Evolutionary conservation across 1,140 invertebrate genomes (phyloP).

Genomic region (Drosophila lowei): DNA sequence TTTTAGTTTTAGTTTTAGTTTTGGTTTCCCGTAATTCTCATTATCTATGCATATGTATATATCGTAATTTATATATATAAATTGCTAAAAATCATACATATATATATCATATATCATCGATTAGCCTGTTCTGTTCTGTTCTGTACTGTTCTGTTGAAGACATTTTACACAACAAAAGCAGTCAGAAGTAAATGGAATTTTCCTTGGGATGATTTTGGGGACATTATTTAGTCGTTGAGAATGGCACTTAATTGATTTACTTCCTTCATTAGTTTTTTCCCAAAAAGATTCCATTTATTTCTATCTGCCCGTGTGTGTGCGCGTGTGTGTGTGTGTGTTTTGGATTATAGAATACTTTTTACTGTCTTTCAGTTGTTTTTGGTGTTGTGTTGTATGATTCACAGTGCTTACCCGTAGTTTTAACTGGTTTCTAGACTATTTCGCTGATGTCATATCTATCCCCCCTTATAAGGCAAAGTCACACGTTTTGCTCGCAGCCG

Average conservation of each 20-base stretch:
- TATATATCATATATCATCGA: conserved; percentile 29
- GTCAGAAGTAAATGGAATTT: conserved; percentile 29
- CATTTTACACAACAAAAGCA: conserved; percentile 41
- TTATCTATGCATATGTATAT: conserved; percentile 60
- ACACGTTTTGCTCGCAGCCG: conserved; percentile 52
- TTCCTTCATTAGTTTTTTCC: conserved; percentile 16
- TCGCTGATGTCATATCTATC: conserved; percentile 38
- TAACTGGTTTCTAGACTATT: conserved; percentile 62
- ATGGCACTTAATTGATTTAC: conserved; percentile 71
- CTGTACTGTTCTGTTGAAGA: conserved; percentile 56
- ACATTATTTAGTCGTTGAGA: conserved; percentile 13
- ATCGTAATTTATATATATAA: conserved; percentile 54
- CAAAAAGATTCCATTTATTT: conserved; percentile 43
- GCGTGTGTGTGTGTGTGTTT: conserved; percentile 22
- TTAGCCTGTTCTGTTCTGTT: conserved; percentile 46
- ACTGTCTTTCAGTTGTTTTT: conserved; percentile 28
- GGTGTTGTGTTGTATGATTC: conserved; percentile 23
- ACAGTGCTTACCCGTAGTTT: conserved; percentile 65
- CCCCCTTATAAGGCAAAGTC: conserved; percentile 55
- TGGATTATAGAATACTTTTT: conserved; percentile 46
- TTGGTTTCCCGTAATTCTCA: conserved; percentile 37
- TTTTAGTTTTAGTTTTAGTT: conserved; percentile 28
- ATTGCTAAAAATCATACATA: conserved; percentile 69
- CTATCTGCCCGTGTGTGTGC: conserved; percentile 27
- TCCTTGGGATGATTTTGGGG: conserved; percentile 30